Evolutionary conservation across 2,888 invertebrate species (phyloP).

Genomic region (Notocelia uddmanniana): DNA sequence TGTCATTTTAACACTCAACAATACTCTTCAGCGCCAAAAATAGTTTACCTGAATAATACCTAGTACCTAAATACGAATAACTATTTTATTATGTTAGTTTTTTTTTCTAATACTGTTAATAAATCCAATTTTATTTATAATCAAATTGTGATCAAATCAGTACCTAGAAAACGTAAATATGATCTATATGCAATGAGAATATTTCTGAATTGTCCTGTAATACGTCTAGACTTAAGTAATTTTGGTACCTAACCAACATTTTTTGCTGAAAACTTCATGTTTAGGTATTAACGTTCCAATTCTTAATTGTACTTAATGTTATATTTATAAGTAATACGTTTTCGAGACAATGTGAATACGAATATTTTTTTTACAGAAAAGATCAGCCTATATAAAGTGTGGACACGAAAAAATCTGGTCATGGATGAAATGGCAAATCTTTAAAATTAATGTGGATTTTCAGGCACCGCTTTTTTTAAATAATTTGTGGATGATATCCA

Average conservation of each 20-base stretch:
- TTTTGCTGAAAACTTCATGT: not conserved
- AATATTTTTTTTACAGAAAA: not conserved
- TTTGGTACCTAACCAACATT: not conserved
- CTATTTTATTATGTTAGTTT: conserved; percentile 5
- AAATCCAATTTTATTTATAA: not conserved
- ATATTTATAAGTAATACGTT: too few species aligned
- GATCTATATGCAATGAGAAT: not conserved
- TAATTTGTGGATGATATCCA: too few species aligned
- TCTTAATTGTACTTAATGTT: not conserved
- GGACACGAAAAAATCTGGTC: too few species aligned
- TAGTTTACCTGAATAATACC: conserved; percentile 28
- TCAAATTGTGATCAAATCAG: not conserved
- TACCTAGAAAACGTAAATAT: not conserved
- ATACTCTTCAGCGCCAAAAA: conserved; percentile 37
- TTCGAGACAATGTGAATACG: not conserved
- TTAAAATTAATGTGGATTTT: too few species aligned
- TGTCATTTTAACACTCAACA: conserved; percentile 22
- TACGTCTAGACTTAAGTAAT: not conserved
- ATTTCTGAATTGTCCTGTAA: conserved; percentile 1
- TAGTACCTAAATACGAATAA: not conserved
- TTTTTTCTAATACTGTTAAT: not conserved
- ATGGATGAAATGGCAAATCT: too few species aligned
- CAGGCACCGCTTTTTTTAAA: too few species aligned
- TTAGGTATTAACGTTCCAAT: not conserved
- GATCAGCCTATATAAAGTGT: not conserved